These are phyloP conservation scores for Mnemiopsis leidyi DNA, from an alignment of 37 sponge, comb jelly and placozoan genomes.

Conservation along the genomic window DNA sequence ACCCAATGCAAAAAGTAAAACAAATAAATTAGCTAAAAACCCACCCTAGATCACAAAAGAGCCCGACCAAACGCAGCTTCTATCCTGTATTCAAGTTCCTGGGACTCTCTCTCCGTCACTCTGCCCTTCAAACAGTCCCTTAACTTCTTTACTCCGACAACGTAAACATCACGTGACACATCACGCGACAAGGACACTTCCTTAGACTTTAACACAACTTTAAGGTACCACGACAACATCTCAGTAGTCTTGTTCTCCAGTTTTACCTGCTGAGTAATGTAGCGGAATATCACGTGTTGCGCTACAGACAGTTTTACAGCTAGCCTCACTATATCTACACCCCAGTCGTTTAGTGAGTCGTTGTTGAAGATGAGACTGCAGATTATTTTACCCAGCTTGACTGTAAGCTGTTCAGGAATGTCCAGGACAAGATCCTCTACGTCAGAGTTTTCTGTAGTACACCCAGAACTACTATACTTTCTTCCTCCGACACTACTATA, in stretches of 20 bases:
- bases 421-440: background rate
- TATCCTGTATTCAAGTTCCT: background rate
- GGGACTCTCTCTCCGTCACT: background rate
- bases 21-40: too few relatives aligned
- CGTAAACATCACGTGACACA: background rate
- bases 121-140: background rate
- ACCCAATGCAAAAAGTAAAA: too few relatives aligned
- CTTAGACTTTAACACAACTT: background rate
- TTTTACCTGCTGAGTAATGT: background rate
- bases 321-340: background rate
- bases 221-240: slow-evolving; percentile 6
- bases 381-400: background rate
- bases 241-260: background rate
- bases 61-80: background rate
- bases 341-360: background rate
- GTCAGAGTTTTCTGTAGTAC: background rate
- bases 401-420: background rate
- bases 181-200: too few relatives aligned
- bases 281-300: background rate
- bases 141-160: background rate
- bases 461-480: background rate
- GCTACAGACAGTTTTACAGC: background rate
- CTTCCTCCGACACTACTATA: background rate
- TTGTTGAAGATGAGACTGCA: slow-evolving; percentile 1
- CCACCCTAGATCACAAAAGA: too few relatives aligned